Base-by-base conservation (phyloP, 2,888 invertebrate genomes). In the Drosophila merina region DNA sequence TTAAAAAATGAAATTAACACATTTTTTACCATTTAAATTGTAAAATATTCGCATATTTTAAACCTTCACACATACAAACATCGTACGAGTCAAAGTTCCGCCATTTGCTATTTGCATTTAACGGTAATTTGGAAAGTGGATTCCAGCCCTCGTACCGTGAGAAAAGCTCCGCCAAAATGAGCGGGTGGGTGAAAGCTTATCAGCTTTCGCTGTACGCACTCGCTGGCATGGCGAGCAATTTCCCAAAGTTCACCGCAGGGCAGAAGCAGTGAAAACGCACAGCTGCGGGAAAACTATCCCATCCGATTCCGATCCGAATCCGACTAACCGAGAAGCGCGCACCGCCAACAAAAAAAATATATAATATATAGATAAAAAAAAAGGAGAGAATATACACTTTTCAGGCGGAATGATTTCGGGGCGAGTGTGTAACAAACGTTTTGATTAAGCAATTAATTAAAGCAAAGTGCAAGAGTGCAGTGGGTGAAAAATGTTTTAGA, bases 401-500 rank as follows among this genome's bases (percentile, higher is more conserved):
- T 79, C 62, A 58, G 64, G 38, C 40, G 40, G 40, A 79, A 80
- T 80, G 79, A 75, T 78, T 79, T 79, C 68, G 70, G 76, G 82
- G 66, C 68, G 68, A 72, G 69, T 70, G 78, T 77, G 82, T 59
- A 68, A 71, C 51, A 69, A 87, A 67, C 80, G 74, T 72, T 81
- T 81, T 81, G 79, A 81, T 81, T 81, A 81, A 82, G 88, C 88
- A 85, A 81, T 87, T 81, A 81, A 81, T 87, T 85, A 86, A 20
- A 82, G 71, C 79, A 85, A 87, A 81, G 87, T 81, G 88, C 86
- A 86, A 83, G 36, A 36, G 86, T 82, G 82, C 82, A 85, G 82
- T 85, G 87, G 79, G 83, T 85, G 77, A 66, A 57, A 85, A 86
- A 82, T 82, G 82, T 86, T 70, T 75, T 82, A 88, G 68, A 79